Evolutionary conservation across 2,888 invertebrate genomes (phyloP), one percentile per base, ranked within the genome.

Genomic region (Standfussiana lucernea): DNA sequence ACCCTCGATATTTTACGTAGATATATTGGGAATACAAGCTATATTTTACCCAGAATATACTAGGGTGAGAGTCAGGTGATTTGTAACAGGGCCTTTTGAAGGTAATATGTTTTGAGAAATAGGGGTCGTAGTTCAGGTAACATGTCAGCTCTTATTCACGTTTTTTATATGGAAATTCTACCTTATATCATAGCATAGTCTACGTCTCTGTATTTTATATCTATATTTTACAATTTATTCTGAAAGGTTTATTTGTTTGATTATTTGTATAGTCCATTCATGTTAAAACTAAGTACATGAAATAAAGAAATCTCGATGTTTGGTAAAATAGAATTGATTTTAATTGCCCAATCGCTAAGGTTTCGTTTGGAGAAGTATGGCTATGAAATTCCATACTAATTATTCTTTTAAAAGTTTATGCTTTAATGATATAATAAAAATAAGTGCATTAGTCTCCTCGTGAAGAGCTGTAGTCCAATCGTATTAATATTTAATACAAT

Each of bases 1-100:
- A 53, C 61, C 61, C 37, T 7, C n/a, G 21, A 62, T 67, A 75
- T 75, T 81, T 82, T 50, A 75, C 45, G 10, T 40, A 67, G n/a
- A 13, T 53, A 18, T 24, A 15, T 32, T 8, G 15, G 56, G 24
- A 15, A 21, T 1, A 35, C 8, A 45, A 28, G 61, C n/a, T 62
- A 75, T 79, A 72, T 75, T 66, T 75, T 50, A 42, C 37, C 28
- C n/a, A 50, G 21, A 21, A 28, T 67, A n/a, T 59, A n/a, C n/a
- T n/a, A 42, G n/a, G 24, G 13, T 7, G 32, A 8, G 13, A 53
- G 4, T 37, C 21, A 37, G 45, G 21, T 75, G 66, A 82, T 75
- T 50, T 81, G 66, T 45, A 53, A 37, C 15, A 53, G 7, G 18
- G 15, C 24, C 35, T 61, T 65, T 37, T 67, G 66, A 56, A 47